phyloP scores from a whole-genome alignment of 2,113 vertebrate genomes.

The Uropsilus gracilis region DNA sequence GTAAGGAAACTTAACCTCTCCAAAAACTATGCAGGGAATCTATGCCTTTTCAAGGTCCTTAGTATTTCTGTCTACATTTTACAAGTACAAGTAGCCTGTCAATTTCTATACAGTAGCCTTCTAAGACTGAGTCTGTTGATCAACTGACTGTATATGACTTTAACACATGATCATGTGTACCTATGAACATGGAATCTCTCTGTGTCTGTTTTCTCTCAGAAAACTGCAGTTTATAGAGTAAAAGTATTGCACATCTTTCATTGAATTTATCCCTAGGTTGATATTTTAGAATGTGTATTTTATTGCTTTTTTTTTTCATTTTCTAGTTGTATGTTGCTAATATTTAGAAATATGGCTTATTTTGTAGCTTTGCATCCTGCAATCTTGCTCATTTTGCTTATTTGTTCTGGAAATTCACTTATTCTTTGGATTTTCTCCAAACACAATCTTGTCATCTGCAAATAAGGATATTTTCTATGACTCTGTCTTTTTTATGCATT shows the following conservation, averaged over 20 bases:
- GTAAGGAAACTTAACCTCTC: background rate
- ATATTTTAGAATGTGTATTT: background rate
- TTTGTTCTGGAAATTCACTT: background rate
- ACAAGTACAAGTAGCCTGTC: background rate
- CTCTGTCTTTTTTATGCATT: too few species aligned
- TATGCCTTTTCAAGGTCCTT: background rate
- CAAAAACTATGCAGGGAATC: background rate
- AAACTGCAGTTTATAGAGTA: background rate
- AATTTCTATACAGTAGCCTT: background rate
- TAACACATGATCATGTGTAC: background rate
- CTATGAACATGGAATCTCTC: background rate
- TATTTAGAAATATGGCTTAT: background rate
- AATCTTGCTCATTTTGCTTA: background rate
- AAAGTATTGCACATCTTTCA: background rate
- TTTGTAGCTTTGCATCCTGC: background rate
- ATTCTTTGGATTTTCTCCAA: background rate
- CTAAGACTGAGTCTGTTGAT: background rate
- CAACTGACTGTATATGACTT: background rate
- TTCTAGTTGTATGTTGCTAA: background rate
- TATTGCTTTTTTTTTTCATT: background rate
- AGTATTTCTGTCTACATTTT: background rate
- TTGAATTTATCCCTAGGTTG: background rate
- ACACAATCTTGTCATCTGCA: background rate
- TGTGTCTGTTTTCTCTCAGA: background rate
- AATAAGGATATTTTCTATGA: background rate